Conservation (phyloP, 2,888 invertebrate species). For the Xestia c-nigrum region DNA sequence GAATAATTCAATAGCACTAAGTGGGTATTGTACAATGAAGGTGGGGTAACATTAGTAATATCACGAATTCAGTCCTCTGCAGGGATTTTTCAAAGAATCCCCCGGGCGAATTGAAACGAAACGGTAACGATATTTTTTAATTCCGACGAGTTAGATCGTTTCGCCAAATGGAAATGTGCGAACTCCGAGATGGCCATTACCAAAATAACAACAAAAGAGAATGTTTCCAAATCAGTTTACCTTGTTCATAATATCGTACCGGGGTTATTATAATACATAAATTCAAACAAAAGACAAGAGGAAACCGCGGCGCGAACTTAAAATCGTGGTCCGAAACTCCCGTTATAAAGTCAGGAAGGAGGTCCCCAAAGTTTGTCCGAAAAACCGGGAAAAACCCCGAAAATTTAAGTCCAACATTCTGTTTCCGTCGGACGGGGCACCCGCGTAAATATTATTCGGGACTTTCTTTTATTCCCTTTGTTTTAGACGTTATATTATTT, state of each 20-base stretch:
- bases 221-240: slow-evolving; percentile 76
- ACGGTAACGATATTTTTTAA: slow-evolving; percentile 60
- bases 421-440: slow-evolving; percentile 82
- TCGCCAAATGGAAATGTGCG: slow-evolving; percentile 56
- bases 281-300: slow-evolving; percentile 83
- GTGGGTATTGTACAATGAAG: slow-evolving; percentile 59
- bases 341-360: slow-evolving; percentile 86
- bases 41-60: slow-evolving; percentile 58
- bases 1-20: slow-evolving; percentile 67
- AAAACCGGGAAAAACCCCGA: slow-evolving; percentile 83
- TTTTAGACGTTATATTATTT: slow-evolving; percentile 86
- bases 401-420: slow-evolving; percentile 84
- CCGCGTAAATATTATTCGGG: slow-evolving; percentile 87
- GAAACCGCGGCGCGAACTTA: slow-evolving; percentile 81
- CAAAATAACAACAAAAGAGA: slow-evolving; percentile 70
- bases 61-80: slow-evolving; percentile 39
- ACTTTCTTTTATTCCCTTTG: slow-evolving; percentile 86
- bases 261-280: slow-evolving; percentile 81
- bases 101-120: slow-evolving; percentile 53
- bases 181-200: slow-evolving; percentile 64
- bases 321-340: slow-evolving; percentile 81
- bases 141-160: slow-evolving; percentile 60
- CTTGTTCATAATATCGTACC: slow-evolving; percentile 79
- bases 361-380: slow-evolving; percentile 81
- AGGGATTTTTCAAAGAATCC: slow-evolving; percentile 51